These are phyloP conservation scores for Isichthys henryi DNA, from an alignment of 2,113 vertebrate genomes.

Conservation along the genomic window DNA sequence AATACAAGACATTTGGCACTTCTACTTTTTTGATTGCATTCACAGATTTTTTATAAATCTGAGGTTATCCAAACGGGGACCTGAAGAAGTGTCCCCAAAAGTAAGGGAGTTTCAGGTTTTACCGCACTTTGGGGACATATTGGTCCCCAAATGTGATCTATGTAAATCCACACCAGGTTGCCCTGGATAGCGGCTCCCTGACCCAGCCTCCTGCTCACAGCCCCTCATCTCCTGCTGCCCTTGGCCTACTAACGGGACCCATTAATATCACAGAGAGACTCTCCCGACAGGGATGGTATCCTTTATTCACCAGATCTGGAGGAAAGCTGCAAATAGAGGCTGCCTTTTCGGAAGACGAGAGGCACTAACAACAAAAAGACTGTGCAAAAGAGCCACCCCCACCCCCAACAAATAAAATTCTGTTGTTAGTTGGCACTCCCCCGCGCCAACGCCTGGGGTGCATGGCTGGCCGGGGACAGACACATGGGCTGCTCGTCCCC, in stretches of 20 bases:
- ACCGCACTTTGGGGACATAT: too few relatives aligned
- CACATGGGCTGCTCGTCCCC: not conserved
- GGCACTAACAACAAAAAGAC: not conserved
- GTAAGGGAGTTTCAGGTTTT: too few relatives aligned
- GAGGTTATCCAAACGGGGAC: too few relatives aligned
- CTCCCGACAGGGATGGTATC: too few relatives aligned
- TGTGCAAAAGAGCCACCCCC: not conserved
- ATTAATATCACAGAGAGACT: not conserved
- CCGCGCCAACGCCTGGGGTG: not conserved
- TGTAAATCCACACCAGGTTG: not conserved
- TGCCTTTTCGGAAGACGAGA: not conserved
- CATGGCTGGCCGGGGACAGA: not conserved
- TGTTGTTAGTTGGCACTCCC: not conserved
- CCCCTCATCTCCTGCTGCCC: not conserved
- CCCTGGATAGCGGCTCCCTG: not conserved
- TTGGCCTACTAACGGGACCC: not conserved
- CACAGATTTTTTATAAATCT: too few relatives aligned
- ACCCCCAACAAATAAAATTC: not conserved
- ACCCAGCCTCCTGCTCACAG: not conserved
- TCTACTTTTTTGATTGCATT: too few relatives aligned
- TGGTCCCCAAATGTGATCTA: too few relatives aligned
- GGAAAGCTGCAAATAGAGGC: not conserved
- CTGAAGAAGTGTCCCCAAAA: too few relatives aligned
- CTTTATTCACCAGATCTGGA: not conserved
- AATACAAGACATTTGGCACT: too few relatives aligned